Evolutionary conservation across 2,888 invertebrate genomes (phyloP).

Genomic region (Aporophyla nigra): DNA sequence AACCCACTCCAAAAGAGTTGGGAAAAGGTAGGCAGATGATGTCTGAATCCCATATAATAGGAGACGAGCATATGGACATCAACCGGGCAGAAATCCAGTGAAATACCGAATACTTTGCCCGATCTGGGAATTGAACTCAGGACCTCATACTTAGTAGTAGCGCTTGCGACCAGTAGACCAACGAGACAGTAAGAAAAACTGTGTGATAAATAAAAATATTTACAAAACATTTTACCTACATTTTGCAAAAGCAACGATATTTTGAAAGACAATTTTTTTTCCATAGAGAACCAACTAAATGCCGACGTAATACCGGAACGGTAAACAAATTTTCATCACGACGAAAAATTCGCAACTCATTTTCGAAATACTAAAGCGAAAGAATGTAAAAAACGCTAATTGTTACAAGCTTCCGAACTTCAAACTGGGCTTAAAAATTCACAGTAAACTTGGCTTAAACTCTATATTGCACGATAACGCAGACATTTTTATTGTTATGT

Average conservation of each 20-base stretch:
- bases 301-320: background rate
- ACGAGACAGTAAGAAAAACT: background rate
- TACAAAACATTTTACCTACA: background rate
- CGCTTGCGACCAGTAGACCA: background rate
- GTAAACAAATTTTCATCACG: conserved; percentile 27
- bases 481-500: conserved; percentile 69
- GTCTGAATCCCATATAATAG: no score
- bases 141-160: background rate
- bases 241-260: background rate
- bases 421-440: conserved; percentile 54
- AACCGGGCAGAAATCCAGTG: background rate
- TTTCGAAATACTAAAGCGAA: conserved; percentile 41
- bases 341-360: conserved; percentile 40
- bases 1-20: no score
- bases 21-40: no score
- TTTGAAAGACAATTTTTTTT: background rate
- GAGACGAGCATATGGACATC: no score
- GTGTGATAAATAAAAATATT: background rate
- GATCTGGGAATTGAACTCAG: background rate
- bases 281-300: background rate
- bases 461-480: conserved; percentile 59
- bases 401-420: conserved; percentile 41
- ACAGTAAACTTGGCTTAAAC: conserved; percentile 43
- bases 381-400: conserved; percentile 60
- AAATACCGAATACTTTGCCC: background rate